These are phyloP conservation scores for Sisyra nigra DNA, from an alignment of 2,888 invertebrate genomes.

Conservation along the genomic window DNA sequence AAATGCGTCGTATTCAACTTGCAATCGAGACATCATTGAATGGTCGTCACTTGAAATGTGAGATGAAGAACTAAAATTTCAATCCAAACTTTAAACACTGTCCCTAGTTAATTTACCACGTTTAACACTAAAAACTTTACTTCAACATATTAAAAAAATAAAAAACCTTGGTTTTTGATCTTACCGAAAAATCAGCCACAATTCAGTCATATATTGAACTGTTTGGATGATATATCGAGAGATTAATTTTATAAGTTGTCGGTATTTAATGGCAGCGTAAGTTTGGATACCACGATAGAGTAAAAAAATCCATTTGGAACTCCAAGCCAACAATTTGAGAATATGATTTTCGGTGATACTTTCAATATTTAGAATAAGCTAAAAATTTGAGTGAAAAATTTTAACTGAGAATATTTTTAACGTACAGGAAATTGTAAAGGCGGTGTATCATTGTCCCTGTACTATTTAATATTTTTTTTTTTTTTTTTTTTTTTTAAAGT, in stretches of 20 bases:
- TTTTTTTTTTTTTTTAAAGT: too few relatives aligned
- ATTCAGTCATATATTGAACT: constrained; percentile 56
- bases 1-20: constrained; percentile 58
- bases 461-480: too few relatives aligned
- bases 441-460: too few relatives aligned
- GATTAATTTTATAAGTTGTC: constrained; percentile 52
- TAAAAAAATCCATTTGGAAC: constrained; percentile 43
- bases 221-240: constrained; percentile 52
- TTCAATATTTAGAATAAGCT: constrained; percentile 31
- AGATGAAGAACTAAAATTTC: constrained; percentile 10
- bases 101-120: too few relatives aligned
- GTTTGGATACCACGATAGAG: constrained; percentile 48
- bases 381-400: too few relatives aligned
- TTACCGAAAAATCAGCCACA: constrained; percentile 38
- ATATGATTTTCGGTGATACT: constrained; percentile 42
- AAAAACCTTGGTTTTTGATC: neutral
- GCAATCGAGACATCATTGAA: constrained; percentile 37
- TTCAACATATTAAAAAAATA: neutral
- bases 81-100: too few relatives aligned
- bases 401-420: constrained; percentile 1
- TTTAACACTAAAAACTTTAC: neutral
- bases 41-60: constrained; percentile 21
- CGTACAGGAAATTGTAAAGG: too few relatives aligned
- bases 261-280: constrained; percentile 45
- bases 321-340: constrained; percentile 50